phyloP scores from a whole-genome alignment of 2,797 vertebrate genomes.

The Sparus aurata region DNA sequence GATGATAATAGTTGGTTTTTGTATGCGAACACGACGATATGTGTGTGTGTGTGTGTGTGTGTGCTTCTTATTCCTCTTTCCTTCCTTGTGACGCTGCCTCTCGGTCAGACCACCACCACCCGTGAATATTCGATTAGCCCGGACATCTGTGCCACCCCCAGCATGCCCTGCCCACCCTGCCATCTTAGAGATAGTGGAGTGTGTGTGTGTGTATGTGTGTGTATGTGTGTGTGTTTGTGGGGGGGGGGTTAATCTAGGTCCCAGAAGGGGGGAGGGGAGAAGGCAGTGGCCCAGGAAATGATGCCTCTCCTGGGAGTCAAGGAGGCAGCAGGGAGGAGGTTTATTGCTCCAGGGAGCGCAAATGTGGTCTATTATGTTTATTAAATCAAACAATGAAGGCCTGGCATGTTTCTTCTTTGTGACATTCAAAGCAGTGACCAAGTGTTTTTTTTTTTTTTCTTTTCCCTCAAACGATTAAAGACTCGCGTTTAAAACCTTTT shows the following conservation, averaged over 20 bases:
- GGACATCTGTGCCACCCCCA: conserved; percentile 77
- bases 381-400: conserved; percentile 67
- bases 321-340: conserved; percentile 72
- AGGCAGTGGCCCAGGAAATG: conserved; percentile 79
- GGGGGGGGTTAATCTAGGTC: conserved; percentile 62
- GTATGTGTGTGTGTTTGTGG: conserved; percentile 27
- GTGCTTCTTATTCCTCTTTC: neutral
- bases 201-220: conserved; percentile 1
- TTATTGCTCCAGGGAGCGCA: conserved; percentile 66
- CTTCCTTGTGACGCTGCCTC: conserved; percentile 35
- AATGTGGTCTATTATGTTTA: conserved; percentile 74
- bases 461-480: conserved; percentile 41
- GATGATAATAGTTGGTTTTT: too few relatives aligned
- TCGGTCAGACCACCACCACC: conserved; percentile 63
- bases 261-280: conserved; percentile 51
- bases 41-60: too few relatives aligned
- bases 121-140: conserved; percentile 67
- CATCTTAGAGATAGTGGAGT: conserved; percentile 31
- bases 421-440: conserved; percentile 38
- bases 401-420: conserved; percentile 56
- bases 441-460: conserved; percentile 28
- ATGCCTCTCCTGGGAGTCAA: conserved; percentile 70
- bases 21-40: neutral
- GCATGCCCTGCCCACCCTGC: conserved; percentile 60
- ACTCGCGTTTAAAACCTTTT: conserved; percentile 47